Base-by-base conservation (phyloP, 2,888 invertebrate species). In the Hypsopygia costalis region DNA sequence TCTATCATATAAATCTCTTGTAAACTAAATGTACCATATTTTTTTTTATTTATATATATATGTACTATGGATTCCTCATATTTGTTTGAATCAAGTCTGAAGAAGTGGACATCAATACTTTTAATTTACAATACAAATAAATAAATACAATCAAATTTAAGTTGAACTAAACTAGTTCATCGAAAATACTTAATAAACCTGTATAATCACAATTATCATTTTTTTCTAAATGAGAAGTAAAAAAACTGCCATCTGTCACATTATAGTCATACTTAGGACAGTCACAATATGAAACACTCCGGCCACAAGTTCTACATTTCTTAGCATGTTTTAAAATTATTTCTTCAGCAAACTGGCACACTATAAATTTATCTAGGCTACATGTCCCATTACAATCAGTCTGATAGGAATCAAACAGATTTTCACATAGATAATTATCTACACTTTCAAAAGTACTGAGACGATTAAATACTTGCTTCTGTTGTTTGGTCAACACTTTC, bases 391-490 rank as follows among this genome's bases (percentile, higher is more conserved):
- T 38, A 45, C 52, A 69, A 43, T 54, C 49, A 43, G n/a, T n/a
- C n/a, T n/a, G n/a, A n/a, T n/a, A n/a, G 10, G 10, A 16, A 10
- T 22, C 22, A 38, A 57, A 76, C 52, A 92, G 91, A 72, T 92
- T 80, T 37, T 91, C 72, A 37, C 90, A 67, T 42, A 97, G 81
- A 86, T 93, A 97, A 12, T 92, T 81, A 49, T 95, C 85, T 16
- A 97, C 94, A 56, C 91, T 90, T 38, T 91, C 81, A 62, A 92
- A 93, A 43, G 89, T 92, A 52, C 91, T 91, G 11, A 97, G 86
- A 51, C 91, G 90, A 77, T 98, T 98, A 65, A 98, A 97, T 35
- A 93, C 79, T 51, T 92, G 87, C 61, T 95, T 93, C 59, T 95
- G 92, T 36, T 90, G 79, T 60, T 93, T 94, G 0, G 92, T 90